Evolutionary conservation across 2,797 vertebrate species (phyloP).

Genomic region (Sphenodon punctatus): DNA sequence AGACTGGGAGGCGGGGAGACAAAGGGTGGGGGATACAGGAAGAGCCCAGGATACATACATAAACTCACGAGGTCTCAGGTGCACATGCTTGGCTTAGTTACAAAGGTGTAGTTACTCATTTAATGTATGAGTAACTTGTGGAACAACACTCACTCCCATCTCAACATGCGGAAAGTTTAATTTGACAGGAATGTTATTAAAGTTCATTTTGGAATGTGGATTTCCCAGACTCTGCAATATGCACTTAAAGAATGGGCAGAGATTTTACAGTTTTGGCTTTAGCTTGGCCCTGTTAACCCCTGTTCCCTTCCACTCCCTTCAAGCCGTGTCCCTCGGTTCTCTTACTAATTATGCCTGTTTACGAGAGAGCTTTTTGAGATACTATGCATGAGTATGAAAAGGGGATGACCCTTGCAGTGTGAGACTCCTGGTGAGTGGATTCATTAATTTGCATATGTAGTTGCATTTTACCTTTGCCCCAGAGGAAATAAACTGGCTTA

Average conservation of each 20-base stretch:
- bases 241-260: neutral
- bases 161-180: neutral
- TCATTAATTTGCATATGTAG: neutral
- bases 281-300: neutral
- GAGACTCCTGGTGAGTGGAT: neutral
- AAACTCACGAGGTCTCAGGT: no score
- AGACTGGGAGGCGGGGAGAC: no score
- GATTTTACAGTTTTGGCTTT: neutral
- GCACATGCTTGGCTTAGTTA: no score
- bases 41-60: no score
- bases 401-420: neutral
- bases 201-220: neutral
- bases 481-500: neutral
- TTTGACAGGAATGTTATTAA: neutral
- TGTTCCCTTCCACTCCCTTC: neutral
- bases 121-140: no score
- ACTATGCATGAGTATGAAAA: neutral
- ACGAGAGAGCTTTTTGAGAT: neutral
- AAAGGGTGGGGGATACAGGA: no score
- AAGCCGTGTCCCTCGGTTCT: neutral
- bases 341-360: neutral
- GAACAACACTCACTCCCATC: neutral
- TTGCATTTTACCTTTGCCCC: neutral
- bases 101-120: no score
- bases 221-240: neutral